These are phyloP conservation scores for Leguminivora glycinivorella DNA, from an alignment of 1,140 invertebrate species.

Conservation along the genomic window DNA sequence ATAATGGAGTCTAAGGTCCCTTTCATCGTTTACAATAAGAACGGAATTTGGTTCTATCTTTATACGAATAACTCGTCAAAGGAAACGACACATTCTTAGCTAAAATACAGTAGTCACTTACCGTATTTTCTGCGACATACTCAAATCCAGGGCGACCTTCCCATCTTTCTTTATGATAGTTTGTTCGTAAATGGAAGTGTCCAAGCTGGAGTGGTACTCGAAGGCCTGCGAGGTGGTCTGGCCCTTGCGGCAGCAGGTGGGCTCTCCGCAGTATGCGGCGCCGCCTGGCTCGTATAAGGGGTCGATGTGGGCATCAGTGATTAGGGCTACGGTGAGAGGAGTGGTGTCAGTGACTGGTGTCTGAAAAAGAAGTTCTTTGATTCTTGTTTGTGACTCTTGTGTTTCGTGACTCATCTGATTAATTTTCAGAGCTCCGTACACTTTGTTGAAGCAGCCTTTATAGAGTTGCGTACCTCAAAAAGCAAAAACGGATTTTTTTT, in stretches of 20 bases:
- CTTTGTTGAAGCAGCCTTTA: too few species aligned
- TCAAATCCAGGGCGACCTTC: conserved; percentile 50
- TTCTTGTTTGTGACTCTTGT: too few species aligned
- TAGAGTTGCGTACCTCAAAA: too few species aligned
- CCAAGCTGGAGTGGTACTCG: conserved; percentile 35
- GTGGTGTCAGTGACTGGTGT: conserved; percentile 12
- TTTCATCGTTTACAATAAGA: too few species aligned
- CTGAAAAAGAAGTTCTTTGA: conserved; percentile 39
- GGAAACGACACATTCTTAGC: too few species aligned
- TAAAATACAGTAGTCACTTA: neutral
- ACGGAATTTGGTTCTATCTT: too few species aligned
- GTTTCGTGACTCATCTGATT: too few species aligned
- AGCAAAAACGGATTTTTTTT: too few species aligned
- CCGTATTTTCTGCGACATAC: conserved; percentile 42
- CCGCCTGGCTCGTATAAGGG: conserved; percentile 83
- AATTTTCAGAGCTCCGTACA: too few species aligned
- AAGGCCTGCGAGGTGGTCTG: conserved; percentile 56
- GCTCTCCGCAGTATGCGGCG: conserved; percentile 85
- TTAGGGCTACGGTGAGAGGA: conserved; percentile 82
- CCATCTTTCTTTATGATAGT: conserved; percentile 42
- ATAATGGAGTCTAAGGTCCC: too few species aligned
- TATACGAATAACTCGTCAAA: too few species aligned
- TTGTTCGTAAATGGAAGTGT: conserved; percentile 43
- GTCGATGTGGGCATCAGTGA: conserved; percentile 92
- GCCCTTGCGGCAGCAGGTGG: conserved; percentile 87